Evolutionary conservation across 2,888 invertebrate genomes (phyloP), one percentile per base, ranked within the genome.

Genomic region (Pecten maximus): DNA sequence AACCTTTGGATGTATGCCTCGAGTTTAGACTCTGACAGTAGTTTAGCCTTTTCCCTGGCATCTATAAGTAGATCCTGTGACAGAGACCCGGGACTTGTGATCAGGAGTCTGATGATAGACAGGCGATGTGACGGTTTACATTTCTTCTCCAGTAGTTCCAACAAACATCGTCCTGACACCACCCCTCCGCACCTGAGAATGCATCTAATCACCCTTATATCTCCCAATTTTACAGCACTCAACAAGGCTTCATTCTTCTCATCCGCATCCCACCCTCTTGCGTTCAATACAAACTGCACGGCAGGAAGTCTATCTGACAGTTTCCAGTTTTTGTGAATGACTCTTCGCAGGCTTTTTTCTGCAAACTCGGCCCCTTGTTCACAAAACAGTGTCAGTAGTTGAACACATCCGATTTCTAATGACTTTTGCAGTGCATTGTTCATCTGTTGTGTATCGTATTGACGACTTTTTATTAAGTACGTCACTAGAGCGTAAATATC

Each of bases 81-180:
- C 60, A 60, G 8, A 6, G 60, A 60, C 19, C 60, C 60, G 60
- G 60, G 19, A 48, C 48, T 48, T 2, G 48, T 23, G n/a, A 60
- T 6, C 60, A 60, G n/a, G n/a, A 60, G 60, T 23, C 60, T 60
- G 8, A 60, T 23, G 60, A 60, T 23, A n/a, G 23, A 60, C 23
- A 60, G 60, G 60, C 60, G 60, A 60, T 60, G 60, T 60, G 60
- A 60, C 60, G 60, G 60, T 60, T 60, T 60, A 23, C 60, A 60
- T n/a, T 60, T 60, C 60, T n/a, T 60, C 23, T 60, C 60, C 0
- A 60, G 60, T 8, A 60, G 6, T 60, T 60, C 60, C 2, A 2
- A 23, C 60, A 60, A n/a, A 23, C 60, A 60, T n/a, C 23, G n/a
- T n/a, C 2, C 1, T 2, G 60, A 60, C 60, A 60, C 60, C n/a